A percentile compares a stretch with the other conserved stretches of the same genome.
phyloP scores from a whole-genome alignment of 2,113 vertebrate genomes.

The Manacus vitellinus region DNA sequence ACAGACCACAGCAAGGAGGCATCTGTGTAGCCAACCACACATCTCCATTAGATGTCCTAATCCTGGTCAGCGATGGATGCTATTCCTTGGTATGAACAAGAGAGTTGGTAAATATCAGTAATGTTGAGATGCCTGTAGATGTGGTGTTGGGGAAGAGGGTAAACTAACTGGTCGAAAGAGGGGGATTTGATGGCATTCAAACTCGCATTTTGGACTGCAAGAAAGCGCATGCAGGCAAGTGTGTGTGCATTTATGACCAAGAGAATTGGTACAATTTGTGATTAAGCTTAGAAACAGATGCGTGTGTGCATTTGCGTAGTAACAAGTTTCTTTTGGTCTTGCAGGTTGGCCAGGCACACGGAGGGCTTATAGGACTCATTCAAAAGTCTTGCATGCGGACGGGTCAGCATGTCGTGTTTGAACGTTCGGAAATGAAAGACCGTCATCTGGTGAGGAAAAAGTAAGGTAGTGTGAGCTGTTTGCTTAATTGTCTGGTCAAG shows the following conservation, averaged over 20 bases:
- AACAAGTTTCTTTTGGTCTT: neutral
- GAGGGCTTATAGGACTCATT: conserved; percentile 89
- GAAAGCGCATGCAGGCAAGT: neutral
- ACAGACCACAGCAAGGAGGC: conserved; percentile 20
- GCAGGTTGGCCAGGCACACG: conserved; percentile 90
- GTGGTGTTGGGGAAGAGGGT: neutral
- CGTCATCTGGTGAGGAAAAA: conserved; percentile 86
- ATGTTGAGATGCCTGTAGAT: neutral
- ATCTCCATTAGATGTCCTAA: conserved; percentile 36
- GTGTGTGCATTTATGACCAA: neutral
- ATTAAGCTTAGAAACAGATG: neutral
- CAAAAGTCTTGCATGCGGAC: conserved; percentile 86
- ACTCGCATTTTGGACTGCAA: fast-evolving
- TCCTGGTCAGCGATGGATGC: conserved; percentile 43
- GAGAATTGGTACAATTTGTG: neutral
- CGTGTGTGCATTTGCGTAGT: neutral
- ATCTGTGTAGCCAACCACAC: conserved; percentile 64
- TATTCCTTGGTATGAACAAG: conserved; percentile 55
- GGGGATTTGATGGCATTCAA: neutral
- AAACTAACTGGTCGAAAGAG: neutral
- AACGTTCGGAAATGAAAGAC: conserved; percentile 92
- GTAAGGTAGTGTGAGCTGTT: conserved; percentile 67
- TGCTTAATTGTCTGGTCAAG: neutral
- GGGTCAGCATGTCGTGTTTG: conserved; percentile 90
- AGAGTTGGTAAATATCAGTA: neutral